phyloP scores from a whole-genome alignment of 2,888 invertebrate species.

The Clanis bilineata region DNA sequence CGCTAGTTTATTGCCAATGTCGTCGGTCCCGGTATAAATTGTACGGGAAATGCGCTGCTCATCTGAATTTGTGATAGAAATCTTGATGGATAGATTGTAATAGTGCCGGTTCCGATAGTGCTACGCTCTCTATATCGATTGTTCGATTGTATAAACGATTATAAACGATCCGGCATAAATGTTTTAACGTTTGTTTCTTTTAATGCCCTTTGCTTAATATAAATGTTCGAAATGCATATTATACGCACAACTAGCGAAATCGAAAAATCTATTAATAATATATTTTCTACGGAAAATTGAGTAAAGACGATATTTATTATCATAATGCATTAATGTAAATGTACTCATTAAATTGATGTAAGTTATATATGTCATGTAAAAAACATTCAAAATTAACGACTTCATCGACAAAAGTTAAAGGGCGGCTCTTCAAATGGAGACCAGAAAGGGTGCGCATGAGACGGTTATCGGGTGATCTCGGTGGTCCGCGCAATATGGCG shows the following conservation, averaged over 20 bases:
- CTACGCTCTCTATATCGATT: conserved; percentile 20
- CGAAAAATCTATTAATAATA: too few species aligned
- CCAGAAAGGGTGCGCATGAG: conserved; percentile 43
- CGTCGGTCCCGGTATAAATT: conserved; percentile 57
- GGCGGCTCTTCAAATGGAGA: conserved; percentile 21
- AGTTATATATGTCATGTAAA: neutral
- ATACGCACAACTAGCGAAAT: too few species aligned
- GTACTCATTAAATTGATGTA: neutral
- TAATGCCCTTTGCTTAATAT: too few species aligned
- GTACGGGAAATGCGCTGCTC: conserved; percentile 52
- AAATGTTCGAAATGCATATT: too few species aligned
- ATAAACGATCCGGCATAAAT: neutral
- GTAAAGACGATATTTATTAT: neutral
- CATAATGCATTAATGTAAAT: too few species aligned
- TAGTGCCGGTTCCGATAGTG: conserved; percentile 43
- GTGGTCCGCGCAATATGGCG: conserved; percentile 52
- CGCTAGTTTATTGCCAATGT: conserved; percentile 60
- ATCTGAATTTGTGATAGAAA: conserved; percentile 61
- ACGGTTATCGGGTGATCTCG: conserved; percentile 47
- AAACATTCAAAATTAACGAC: neutral
- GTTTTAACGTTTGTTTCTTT: too few species aligned
- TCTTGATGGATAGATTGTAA: conserved; percentile 67
- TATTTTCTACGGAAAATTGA: too few species aligned
- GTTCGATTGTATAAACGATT: too few species aligned
- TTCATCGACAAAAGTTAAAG: conserved; percentile 31